phyloP scores from a whole-genome alignment of 2,113 vertebrate species.

The Apodemus speciosus region DNA sequence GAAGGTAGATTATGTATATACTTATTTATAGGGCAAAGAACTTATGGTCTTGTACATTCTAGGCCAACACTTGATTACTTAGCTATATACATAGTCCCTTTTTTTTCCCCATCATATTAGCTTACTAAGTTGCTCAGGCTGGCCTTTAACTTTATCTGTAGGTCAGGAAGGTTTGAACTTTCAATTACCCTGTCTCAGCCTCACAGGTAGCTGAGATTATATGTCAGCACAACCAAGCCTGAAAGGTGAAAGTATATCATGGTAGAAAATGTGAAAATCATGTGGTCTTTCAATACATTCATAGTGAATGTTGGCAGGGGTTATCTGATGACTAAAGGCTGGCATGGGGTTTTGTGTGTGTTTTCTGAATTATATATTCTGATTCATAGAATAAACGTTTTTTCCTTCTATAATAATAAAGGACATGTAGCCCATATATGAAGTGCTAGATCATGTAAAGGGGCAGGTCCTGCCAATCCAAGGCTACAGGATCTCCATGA shows the following conservation, averaged over 20 bases:
- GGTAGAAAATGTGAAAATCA: neutral
- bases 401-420: neutral
- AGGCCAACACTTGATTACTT: no score
- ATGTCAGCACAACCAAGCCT: neutral
- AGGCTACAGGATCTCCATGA: neutral
- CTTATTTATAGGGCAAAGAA: neutral
- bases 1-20: neutral
- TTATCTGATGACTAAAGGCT: neutral
- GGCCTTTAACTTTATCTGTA: neutral
- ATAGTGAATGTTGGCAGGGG: neutral
- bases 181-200: neutral
- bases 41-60: neutral
- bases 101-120: neutral
- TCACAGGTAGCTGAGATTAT: neutral
- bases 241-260: neutral
- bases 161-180: neutral
- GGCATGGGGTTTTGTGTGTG: no score
- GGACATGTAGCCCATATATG: neutral
- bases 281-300: neutral
- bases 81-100: neutral
- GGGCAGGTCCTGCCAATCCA: neutral
- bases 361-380: constrained; percentile 30
- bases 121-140: neutral
- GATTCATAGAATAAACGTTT: neutral
- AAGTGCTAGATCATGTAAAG: neutral